Evolutionary conservation across 1,140 invertebrate species (phyloP), one percentile per base, ranked within the genome.

Genomic region (Brachionus calyciflorus): DNA sequence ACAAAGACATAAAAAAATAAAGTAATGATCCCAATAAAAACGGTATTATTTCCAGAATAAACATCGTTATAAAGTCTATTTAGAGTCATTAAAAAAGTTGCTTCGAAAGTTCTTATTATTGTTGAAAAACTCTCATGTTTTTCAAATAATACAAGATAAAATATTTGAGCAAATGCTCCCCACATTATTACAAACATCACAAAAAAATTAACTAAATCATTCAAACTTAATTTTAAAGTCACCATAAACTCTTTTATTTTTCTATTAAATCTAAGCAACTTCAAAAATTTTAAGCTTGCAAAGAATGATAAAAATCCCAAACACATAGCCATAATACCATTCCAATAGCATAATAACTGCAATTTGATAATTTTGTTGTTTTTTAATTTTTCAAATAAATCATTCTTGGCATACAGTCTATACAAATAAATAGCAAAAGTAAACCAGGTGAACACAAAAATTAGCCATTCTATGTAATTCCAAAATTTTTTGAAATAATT

Each of bases 281-380:
- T n/a, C n/a, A n/a, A n/a, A n/a, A n/a, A n/a, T n/a, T n/a, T n/a
- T n/a, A n/a, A n/a, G n/a, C n/a, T n/a, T n/a, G n/a, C n/a, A n/a
- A n/a, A n/a, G n/a, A n/a, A n/a, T n/a, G n/a, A n/a, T n/a, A n/a
- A n/a, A n/a, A n/a, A n/a, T n/a, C n/a, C n/a, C n/a, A n/a, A n/a
- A n/a, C n/a, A n/a, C n/a, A 30, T 65, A 10, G 30, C 10, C 17
- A 65, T n/a, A 1, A 44, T 2, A 1, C 24, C 60, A 12, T 65
- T 65, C 14, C 21, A 65, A 33, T 65, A 65, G 21, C 60, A n/a
- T 17, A 44, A 12, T n/a, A n/a, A 12, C 19, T 65, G 60, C 9
- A 65, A 21, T 9, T 37, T 26, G 60, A 88, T 84, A 79, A 88
- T 87, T 1, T 81, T 82, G 77, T 87, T 86, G 6, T 84, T 85